Base-by-base conservation (phyloP, 2,888 invertebrate genomes). In the Mongoloraphidia duomilia region DNA sequence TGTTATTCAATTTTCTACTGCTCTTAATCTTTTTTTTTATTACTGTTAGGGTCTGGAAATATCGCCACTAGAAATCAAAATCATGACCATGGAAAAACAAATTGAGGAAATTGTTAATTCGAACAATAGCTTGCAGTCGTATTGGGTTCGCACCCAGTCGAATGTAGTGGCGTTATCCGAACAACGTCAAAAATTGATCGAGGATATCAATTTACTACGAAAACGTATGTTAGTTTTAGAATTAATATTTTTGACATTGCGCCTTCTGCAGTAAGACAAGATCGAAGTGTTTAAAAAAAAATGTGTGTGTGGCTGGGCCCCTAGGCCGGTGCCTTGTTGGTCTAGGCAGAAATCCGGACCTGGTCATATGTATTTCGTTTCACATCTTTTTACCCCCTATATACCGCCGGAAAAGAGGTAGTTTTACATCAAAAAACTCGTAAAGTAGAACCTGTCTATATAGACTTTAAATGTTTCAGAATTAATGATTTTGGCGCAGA, bases 141-240 rank as follows among this genome's bases (percentile, higher is more conserved):
- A 79, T 63, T 89, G 89, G 89, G 66, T 89, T 54, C 74, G 84
- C 44, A 75, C 83, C 54, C 86, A 89, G 64, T 79, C 80, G 0
- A 79, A 81, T 60, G 76, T 84, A 49, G 77, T 87, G 2, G 72
- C 74, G 52, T 64, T 88, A 12, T 77, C 83, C 0, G 72, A 81
- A 51, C 80, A 84, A 55, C 73, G 84, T 52, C 80, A 80, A 56
- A 69, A 73, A 52, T 79, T 84, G 61, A 65, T 84, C 9, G 72
- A 77, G 36, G 81, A 84, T 54, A 76, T 84, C 49, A 82, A 80
- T 64, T 70, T 85, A 14, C 69, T 84, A 10, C 75, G 75, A 52
- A 87, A 86, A 68, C 85, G 83, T 82, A 60, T 69, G 71, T 62
- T 47, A 34, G 43, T 53, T 33, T 34, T 35, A n/a, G n/a, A n/a